Evolutionary conservation across 2,888 invertebrate genomes (phyloP).

Genomic region (Galeruca laticollis): DNA sequence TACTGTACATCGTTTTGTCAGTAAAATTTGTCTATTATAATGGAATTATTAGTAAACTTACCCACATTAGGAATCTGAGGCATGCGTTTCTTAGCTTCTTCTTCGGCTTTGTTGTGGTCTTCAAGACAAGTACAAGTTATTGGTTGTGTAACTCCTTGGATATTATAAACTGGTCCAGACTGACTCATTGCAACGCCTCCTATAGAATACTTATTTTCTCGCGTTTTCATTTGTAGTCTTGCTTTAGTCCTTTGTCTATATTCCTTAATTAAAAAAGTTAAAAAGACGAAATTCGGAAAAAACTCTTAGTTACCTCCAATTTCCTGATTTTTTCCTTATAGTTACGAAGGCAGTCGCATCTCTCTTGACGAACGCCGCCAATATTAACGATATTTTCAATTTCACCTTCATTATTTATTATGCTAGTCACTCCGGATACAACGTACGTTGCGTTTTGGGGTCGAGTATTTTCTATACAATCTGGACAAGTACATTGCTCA

Average conservation of each 20-base stretch:
- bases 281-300: background rate
- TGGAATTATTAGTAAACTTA: background rate
- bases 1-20: background rate
- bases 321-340: constrained; percentile 47
- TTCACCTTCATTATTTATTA: constrained; percentile 27
- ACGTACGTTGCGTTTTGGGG: constrained; percentile 45
- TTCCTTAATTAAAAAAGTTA: constrained; percentile 40
- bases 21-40: too few relatives aligned
- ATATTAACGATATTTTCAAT: constrained; percentile 42
- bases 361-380: constrained; percentile 46
- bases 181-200: constrained; percentile 27
- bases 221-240: constrained; percentile 45
- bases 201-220: constrained; percentile 51
- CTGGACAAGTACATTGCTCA: constrained; percentile 32
- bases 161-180: constrained; percentile 52
- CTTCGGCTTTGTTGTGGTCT: constrained; percentile 47
- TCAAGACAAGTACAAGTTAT: constrained; percentile 53
- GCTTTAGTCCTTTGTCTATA: constrained; percentile 48
- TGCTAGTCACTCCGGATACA: constrained; percentile 50
- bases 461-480: constrained; percentile 19
- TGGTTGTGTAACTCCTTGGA: constrained; percentile 50
- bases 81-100: constrained; percentile 46
- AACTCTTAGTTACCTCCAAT: constrained; percentile 36
- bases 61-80: constrained; percentile 57
- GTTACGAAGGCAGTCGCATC: constrained; percentile 49